phyloP scores from a whole-genome alignment of 2,797 vertebrate species.

The Sebastes trivittatus region DNA sequence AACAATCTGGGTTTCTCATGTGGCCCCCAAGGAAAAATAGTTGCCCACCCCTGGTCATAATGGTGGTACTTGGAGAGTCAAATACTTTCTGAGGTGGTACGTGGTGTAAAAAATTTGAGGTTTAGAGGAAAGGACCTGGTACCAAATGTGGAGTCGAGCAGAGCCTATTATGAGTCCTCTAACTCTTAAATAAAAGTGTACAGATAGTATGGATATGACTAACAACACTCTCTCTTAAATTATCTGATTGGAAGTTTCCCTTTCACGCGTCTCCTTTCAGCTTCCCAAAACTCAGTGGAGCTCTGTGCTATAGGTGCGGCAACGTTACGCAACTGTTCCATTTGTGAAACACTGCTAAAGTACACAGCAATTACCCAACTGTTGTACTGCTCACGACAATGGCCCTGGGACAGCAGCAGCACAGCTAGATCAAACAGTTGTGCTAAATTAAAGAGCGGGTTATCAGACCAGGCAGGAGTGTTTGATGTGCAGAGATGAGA shows the following conservation, averaged over 20 bases:
- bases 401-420: slow-evolving; percentile 58
- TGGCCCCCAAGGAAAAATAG: too few species aligned
- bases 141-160: too few species aligned
- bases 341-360: slow-evolving; percentile 65
- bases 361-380: slow-evolving; percentile 74
- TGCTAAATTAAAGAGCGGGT: slow-evolving; percentile 71
- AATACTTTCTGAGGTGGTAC: too few species aligned
- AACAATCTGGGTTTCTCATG: too few species aligned
- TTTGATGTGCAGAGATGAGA: slow-evolving; percentile 78
- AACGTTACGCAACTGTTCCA: slow-evolving; percentile 52
- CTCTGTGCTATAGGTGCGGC: slow-evolving; percentile 19
- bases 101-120: not conserved
- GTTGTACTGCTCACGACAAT: slow-evolving; percentile 64
- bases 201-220: not conserved
- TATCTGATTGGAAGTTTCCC: not conserved
- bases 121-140: too few species aligned
- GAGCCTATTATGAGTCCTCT: too few species aligned
- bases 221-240: not conserved
- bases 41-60: too few species aligned
- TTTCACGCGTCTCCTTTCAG: not conserved
- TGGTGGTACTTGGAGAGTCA: too few species aligned
- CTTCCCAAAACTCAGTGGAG: not conserved
- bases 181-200: not conserved
- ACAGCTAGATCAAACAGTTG: slow-evolving; percentile 74
- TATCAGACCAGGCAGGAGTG: slow-evolving; percentile 73